These are phyloP conservation scores for Drosophila maculinotata DNA, from an alignment of 2,888 invertebrate genomes.

Conservation along the genomic window DNA sequence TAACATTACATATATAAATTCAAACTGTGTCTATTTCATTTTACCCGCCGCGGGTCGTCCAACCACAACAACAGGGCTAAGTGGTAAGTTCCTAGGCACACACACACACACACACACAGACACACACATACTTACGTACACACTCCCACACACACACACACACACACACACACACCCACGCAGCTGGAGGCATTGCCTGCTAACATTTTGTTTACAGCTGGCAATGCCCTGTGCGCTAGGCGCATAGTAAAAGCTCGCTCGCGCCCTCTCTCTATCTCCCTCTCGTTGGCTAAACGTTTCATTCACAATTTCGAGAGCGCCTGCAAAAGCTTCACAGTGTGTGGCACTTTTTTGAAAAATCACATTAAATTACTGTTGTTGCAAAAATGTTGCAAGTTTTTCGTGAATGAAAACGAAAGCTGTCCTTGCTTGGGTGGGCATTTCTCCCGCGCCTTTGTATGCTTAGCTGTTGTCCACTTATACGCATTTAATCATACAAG, in stretches of 20 bases:
- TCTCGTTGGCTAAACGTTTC: slow-evolving; percentile 42
- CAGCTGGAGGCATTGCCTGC: slow-evolving; percentile 45
- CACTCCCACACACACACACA: slow-evolving; percentile 9
- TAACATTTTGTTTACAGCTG: slow-evolving; percentile 45
- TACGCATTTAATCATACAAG: slow-evolving; percentile 47
- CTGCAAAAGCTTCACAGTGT: slow-evolving; percentile 52
- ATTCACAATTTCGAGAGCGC: slow-evolving; percentile 73
- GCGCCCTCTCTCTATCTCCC: slow-evolving; percentile 6
- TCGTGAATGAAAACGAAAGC: slow-evolving; percentile 76
- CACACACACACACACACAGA: slow-evolving; percentile 9
- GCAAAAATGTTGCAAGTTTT: slow-evolving; percentile 60
- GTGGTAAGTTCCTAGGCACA: slow-evolving; percentile 81
- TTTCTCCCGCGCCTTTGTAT: slow-evolving; percentile 56
- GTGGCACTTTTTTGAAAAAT: slow-evolving; percentile 63
- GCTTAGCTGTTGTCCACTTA: slow-evolving; percentile 42
- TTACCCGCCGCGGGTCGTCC: slow-evolving; percentile 46
- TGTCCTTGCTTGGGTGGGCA: slow-evolving; percentile 34
- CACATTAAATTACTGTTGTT: slow-evolving; percentile 44
- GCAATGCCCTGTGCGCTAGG: slow-evolving; percentile 47
- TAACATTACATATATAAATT: slow-evolving; percentile 13
- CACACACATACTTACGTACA: slow-evolving; percentile 3
- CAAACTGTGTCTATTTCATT: slow-evolving; percentile 36
- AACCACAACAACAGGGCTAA: slow-evolving; percentile 82
- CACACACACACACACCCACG: slow-evolving; percentile 33
- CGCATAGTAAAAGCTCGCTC: slow-evolving; percentile 66